Conservation (phyloP, 2,113 vertebrate genomes). For the Tragelaphus strepsiceros region DNA sequence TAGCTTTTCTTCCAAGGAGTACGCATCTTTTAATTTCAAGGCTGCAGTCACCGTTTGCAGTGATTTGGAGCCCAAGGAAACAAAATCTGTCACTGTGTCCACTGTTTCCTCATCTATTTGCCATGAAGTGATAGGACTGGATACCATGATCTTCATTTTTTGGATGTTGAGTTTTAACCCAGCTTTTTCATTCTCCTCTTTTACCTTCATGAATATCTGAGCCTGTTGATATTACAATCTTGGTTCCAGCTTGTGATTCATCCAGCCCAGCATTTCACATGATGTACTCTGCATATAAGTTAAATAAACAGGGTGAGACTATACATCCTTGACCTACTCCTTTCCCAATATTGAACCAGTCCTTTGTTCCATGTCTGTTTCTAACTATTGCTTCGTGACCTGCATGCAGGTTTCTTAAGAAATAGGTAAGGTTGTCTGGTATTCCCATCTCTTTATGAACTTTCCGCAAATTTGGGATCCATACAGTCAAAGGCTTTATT, state of each 20-base stretch:
- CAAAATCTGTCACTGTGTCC: background rate
- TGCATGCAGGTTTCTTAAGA: background rate
- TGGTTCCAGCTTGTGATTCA: background rate
- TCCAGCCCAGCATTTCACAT: background rate
- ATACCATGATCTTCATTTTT: background rate
- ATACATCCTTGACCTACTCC: background rate
- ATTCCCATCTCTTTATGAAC: background rate
- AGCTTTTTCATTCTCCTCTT: background rate
- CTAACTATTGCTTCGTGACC: background rate
- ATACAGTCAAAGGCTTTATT: background rate
- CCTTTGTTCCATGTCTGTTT: background rate
- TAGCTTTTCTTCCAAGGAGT: background rate
- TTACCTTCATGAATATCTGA: background rate
- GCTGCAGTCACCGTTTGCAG: background rate
- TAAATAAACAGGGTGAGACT: background rate
- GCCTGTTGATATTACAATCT: background rate
- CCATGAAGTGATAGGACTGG: background rate
- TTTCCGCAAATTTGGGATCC: background rate
- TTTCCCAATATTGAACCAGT: background rate
- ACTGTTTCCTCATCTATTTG: background rate
- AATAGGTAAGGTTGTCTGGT: background rate
- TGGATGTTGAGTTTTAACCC: background rate
- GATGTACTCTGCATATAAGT: background rate
- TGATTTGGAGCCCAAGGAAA: background rate
- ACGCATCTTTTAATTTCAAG: background rate